phyloP scores from a whole-genome alignment of 2,888 invertebrate genomes.

The Drosophila eohydei region DNA sequence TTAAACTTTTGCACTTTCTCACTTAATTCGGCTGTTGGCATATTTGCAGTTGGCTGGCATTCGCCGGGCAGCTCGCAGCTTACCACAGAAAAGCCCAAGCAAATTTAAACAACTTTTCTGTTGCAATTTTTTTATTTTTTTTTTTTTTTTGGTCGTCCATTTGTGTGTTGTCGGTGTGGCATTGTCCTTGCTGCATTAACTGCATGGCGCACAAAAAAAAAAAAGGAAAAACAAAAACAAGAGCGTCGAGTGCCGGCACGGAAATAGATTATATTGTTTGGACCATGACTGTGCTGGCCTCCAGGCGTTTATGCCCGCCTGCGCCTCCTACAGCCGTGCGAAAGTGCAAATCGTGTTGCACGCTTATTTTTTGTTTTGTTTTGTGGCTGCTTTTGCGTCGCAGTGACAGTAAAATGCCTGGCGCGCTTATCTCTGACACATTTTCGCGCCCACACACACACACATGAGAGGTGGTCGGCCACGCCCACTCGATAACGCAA shows the following conservation, averaged over 20 bases:
- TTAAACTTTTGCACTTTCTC: conserved; percentile 45
- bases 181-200: conserved; percentile 47
- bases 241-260: conserved; percentile 53
- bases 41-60: conserved; percentile 60
- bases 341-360: conserved; percentile 71
- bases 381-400: conserved; percentile 3
- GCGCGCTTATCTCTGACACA: conserved; percentile 73
- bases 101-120: conserved; percentile 63
- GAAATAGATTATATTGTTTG: conserved; percentile 78
- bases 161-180: conserved; percentile 15
- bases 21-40: conserved; percentile 62
- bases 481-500: conserved; percentile 62
- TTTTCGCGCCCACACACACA: conserved; percentile 38
- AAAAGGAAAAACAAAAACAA: conserved; percentile 34
- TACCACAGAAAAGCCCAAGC: conserved; percentile 49
- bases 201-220: conserved; percentile 35
- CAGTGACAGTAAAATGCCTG: conserved; percentile 66
- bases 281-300: conserved; percentile 62
- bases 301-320: conserved; percentile 58
- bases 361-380: neutral
- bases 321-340: conserved; percentile 11
- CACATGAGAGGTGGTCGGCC: conserved; percentile 22
- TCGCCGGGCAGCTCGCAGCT: conserved; percentile 41
- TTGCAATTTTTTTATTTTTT: conserved; percentile 1
- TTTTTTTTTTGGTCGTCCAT: conserved; percentile 8